phyloP scores from a whole-genome alignment of 2,888 invertebrate species.

The Eristalis tenax region DNA sequence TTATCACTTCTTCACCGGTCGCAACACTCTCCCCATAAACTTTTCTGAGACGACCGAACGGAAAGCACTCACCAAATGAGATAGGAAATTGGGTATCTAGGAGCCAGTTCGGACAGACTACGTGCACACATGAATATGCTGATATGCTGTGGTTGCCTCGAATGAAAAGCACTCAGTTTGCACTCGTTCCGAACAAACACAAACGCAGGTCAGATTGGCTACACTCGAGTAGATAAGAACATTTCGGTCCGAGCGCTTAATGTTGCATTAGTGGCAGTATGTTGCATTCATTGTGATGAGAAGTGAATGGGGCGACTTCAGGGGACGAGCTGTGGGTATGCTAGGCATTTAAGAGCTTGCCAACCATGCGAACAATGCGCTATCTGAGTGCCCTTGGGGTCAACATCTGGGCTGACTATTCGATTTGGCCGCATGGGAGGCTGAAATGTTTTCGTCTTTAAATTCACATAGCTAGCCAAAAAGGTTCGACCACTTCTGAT shows the following conservation, averaged over 20 bases:
- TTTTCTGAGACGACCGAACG: neutral
- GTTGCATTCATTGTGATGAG: neutral
- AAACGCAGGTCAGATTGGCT: slow-evolving; percentile 1
- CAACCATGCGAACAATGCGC: neutral
- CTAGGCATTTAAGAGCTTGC: slow-evolving; percentile 14
- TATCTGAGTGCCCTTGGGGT: neutral
- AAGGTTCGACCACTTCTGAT: too few relatives aligned
- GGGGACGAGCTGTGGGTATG: neutral
- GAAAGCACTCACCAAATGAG: neutral
- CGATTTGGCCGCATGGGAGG: too few relatives aligned
- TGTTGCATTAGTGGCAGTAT: neutral
- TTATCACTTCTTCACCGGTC: slow-evolving; percentile 3
- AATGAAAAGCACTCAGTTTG: slow-evolving; percentile 13
- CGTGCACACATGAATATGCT: neutral
- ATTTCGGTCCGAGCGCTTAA: neutral
- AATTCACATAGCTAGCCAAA: too few relatives aligned
- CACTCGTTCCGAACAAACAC: slow-evolving; percentile 30
- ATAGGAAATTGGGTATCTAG: neutral
- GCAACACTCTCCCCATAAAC: neutral
- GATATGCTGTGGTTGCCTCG: neutral
- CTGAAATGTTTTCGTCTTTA: too few relatives aligned
- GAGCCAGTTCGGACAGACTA: neutral
- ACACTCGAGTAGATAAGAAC: slow-evolving; percentile 38
- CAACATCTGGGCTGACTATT: neutral
- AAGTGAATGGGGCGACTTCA: neutral